Percentiles rank a stretch among this genome's conserved stretches.
phyloP scores from a whole-genome alignment of 2,113 vertebrate species.

The Brachypodius melanocephalos region DNA sequence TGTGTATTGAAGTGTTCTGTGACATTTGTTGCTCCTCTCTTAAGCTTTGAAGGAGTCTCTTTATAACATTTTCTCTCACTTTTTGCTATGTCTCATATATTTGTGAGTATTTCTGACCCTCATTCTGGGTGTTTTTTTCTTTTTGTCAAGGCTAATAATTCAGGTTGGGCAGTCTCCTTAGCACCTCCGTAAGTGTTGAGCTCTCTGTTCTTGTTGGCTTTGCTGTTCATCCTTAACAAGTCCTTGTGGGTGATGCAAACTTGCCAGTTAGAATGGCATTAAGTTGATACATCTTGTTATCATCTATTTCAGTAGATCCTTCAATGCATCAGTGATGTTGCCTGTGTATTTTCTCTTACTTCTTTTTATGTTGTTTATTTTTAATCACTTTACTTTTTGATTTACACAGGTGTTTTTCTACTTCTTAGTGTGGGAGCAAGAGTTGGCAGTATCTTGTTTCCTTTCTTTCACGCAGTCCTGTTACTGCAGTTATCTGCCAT shows the following conservation, averaged over 20 bases:
- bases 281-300: background rate
- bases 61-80: background rate
- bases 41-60: background rate
- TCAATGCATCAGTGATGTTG: background rate
- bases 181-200: background rate
- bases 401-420: background rate
- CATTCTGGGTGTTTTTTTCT: background rate
- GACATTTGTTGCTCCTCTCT: background rate
- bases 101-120: background rate
- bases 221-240: background rate
- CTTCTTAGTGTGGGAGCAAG: background rate
- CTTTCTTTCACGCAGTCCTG: background rate
- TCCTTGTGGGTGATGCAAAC: background rate
- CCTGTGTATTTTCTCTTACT: background rate
- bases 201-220: background rate
- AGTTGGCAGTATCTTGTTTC: background rate
- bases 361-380: background rate
- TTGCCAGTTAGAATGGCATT: background rate
- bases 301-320: background rate
- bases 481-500: background rate
- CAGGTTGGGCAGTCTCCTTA: background rate
- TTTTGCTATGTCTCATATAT: background rate
- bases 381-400: background rate
- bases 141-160: conserved; percentile 10
- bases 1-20: background rate